Conservation (phyloP, 2,113 vertebrate species). For the Uria aalge region DNA sequence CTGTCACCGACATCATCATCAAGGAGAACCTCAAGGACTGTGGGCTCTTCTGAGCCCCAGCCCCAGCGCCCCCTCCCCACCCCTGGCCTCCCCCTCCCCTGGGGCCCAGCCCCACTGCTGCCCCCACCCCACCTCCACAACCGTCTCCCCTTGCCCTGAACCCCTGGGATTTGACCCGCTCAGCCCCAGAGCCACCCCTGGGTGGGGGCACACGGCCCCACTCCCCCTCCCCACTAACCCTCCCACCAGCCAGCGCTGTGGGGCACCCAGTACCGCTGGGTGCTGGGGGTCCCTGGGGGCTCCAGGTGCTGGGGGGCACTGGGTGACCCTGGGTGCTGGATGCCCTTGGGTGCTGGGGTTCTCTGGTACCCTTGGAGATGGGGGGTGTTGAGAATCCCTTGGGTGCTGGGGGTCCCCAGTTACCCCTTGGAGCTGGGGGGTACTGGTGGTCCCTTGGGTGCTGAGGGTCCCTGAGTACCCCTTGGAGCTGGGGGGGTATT, state of each 20-base stretch:
- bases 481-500: background rate
- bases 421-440: background rate
- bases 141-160: background rate
- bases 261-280: background rate
- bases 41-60: constrained; percentile 87
- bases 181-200: background rate
- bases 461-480: background rate
- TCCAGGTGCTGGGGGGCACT: background rate
- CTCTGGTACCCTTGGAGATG: background rate
- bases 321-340: background rate
- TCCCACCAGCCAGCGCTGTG: accelerated
- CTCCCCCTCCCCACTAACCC: background rate
- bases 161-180: background rate
- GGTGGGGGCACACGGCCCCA: accelerated
- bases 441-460: background rate
- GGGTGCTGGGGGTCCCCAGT: background rate
- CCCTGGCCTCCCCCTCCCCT: background rate
- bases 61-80: background rate
- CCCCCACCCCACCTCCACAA: background rate
- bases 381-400: too few species aligned
- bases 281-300: background rate
- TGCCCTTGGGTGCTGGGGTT: background rate
- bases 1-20: constrained; percentile 98
- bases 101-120: background rate
- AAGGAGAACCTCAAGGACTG: constrained; percentile 99